Percentiles rank a stretch among this genome's conserved stretches.
Evolutionary conservation across 2,888 invertebrate genomes (phyloP).

Genomic region (Gibbula magus): DNA sequence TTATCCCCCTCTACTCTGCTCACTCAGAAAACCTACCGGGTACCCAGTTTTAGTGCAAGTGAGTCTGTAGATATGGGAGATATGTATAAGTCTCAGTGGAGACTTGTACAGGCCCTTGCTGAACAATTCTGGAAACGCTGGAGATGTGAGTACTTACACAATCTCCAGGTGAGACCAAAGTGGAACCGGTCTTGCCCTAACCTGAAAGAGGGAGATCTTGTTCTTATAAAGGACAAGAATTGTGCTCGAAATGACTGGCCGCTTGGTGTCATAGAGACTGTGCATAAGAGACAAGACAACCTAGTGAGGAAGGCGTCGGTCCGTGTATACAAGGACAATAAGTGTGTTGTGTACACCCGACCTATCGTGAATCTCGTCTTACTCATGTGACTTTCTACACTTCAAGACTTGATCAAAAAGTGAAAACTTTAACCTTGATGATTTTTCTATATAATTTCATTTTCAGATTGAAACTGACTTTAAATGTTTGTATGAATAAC

Average conservation of each 20-base stretch:
- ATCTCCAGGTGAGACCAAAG: neutral
- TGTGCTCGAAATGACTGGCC: neutral
- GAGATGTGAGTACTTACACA: neutral
- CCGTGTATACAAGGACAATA: neutral
- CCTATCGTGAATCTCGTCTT: neutral
- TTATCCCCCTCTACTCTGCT: slow-evolving; percentile 13
- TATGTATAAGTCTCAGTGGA: neutral
- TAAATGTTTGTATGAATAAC: too few relatives aligned
- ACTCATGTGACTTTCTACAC: neutral
- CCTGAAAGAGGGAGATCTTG: neutral
- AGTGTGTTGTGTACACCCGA: neutral
- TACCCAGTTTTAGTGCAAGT: neutral
- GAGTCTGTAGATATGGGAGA: too few relatives aligned
- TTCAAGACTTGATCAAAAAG: too few relatives aligned
- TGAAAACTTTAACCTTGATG: too few relatives aligned
- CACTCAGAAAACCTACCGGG: slow-evolving; percentile 19
- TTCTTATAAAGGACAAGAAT: neutral
- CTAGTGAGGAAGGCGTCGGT: neutral
- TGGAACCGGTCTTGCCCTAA: neutral
- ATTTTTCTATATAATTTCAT: too few relatives aligned
- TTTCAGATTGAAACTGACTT: too few relatives aligned
- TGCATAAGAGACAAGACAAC: neutral
- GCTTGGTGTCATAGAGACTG: neutral
- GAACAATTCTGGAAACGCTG: too few relatives aligned
- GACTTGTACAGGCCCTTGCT: too few relatives aligned